A percentile compares a stretch with the other conserved stretches of the same genome.
phyloP scores from a whole-genome alignment of 2,113 vertebrate genomes.

The Garra rufa region DNA sequence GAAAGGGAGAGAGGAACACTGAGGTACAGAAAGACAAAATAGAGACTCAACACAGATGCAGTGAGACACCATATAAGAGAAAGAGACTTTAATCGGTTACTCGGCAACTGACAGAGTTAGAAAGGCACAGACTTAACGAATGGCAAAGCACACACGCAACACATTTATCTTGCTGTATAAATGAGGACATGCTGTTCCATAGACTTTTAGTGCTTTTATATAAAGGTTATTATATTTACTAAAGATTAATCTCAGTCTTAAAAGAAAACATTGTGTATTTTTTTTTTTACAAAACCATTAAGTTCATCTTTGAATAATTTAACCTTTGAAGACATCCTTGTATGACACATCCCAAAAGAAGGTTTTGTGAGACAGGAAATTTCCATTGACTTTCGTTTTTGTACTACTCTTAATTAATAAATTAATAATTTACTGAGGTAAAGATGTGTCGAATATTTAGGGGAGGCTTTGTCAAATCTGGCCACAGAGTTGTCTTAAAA shows the following conservation, averaged over 20 bases:
- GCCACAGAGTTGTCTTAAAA: not conserved
- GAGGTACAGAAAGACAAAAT: slow-evolving; percentile 15
- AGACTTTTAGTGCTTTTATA: not conserved
- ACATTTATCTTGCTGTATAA: not conserved
- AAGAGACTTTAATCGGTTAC: slow-evolving; percentile 6
- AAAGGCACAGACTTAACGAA: not conserved
- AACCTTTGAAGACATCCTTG: not conserved
- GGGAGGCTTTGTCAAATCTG: not conserved
- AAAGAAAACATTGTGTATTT: not conserved
- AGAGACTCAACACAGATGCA: not conserved
- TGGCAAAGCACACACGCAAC: not conserved
- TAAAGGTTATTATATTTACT: not conserved
- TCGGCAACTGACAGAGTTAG: slow-evolving; percentile 19
- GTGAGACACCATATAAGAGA: not conserved
- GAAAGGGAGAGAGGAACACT: slow-evolving; percentile 17
- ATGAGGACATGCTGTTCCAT: not conserved
- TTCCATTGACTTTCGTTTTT: not conserved
- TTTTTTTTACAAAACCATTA: not conserved
- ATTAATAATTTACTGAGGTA: not conserved
- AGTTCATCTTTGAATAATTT: not conserved
- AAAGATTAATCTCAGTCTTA: not conserved
- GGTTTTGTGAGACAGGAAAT: not conserved
- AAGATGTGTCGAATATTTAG: not conserved
- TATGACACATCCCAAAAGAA: not conserved
- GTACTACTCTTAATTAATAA: too few species aligned